These are phyloP conservation scores for Acanthis flammea DNA, from an alignment of 2,797 vertebrate species.

Conservation along the genomic window DNA sequence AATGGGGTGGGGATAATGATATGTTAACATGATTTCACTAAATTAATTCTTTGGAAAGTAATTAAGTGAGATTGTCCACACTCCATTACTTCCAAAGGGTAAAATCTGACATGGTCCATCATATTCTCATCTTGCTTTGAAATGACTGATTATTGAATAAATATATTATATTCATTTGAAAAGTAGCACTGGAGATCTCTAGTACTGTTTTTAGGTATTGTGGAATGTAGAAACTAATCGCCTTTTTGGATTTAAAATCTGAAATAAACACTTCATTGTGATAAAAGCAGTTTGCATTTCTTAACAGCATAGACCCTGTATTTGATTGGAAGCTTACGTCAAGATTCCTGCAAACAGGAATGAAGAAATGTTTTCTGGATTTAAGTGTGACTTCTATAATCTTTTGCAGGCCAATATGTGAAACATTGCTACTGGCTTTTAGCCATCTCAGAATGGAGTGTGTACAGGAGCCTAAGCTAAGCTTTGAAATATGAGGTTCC, in stretches of 20 bases:
- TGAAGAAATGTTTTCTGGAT: not conserved
- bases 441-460: not conserved
- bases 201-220: not conserved
- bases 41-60: slow-evolving; percentile 20
- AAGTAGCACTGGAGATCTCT: not conserved
- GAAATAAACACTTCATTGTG: not conserved
- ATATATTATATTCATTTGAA: not conserved
- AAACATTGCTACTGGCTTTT: not conserved
- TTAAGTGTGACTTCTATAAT: not conserved
- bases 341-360: not conserved
- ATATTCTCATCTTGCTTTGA: slow-evolving; percentile 14
- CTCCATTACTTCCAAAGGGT: slow-evolving; percentile 3
- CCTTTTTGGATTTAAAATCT: not conserved
- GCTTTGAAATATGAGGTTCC: not conserved
- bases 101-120: not conserved
- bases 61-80: slow-evolving; percentile 14
- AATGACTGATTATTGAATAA: not conserved
- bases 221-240: not conserved
- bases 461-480: not conserved
- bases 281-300: not conserved
- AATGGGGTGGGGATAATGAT: slow-evolving; percentile 6
- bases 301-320: not conserved
- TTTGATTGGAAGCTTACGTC: not conserved
- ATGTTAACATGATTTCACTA: slow-evolving; percentile 32
- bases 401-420: not conserved